A percentile compares a stretch with the other conserved stretches of the same genome.
Evolutionary conservation across 2,888 invertebrate species (phyloP).

Genomic region (Bibio marci): DNA sequence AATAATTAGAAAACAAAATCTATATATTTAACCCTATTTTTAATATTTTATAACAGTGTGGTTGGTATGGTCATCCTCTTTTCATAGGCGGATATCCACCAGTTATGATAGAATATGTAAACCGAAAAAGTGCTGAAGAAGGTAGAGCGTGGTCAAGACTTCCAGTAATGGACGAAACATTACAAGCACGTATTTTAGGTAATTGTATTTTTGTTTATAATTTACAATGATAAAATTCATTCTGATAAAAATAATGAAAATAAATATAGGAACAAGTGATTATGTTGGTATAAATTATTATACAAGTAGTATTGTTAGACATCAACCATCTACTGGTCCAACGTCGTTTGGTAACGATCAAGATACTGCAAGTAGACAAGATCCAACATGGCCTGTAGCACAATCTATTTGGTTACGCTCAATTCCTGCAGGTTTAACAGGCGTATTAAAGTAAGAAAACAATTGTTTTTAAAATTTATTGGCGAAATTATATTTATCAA

Average conservation of each 20-base stretch:
- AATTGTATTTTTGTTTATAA: no score
- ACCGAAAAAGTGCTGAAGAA: constrained; percentile 25
- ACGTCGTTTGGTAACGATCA: constrained; percentile 14
- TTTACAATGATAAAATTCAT: no score
- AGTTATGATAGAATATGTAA: constrained; percentile 30
- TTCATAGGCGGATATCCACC: constrained; percentile 32
- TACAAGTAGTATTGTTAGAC: constrained; percentile 12
- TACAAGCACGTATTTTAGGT: not conserved
- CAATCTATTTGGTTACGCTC: constrained; percentile 19
- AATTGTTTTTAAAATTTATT: no score
- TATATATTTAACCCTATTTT: not conserved
- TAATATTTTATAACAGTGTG: constrained; percentile 18
- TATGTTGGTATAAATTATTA: constrained; percentile 21
- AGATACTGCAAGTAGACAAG: constrained; percentile 8
- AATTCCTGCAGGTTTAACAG: constrained; percentile 18
- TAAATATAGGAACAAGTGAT: constrained; percentile 14
- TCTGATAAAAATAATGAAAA: constrained; percentile 18
- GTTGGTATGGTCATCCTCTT: constrained; percentile 25
- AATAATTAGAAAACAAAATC: not conserved
- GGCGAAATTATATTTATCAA: no score
- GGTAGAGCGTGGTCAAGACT: constrained; percentile 28
- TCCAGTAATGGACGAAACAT: constrained; percentile 25
- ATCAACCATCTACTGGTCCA: constrained; percentile 8
- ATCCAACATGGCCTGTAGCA: constrained; percentile 16
- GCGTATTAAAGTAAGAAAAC: constrained; percentile 8